Evolutionary conservation across 2,797 vertebrate species (phyloP).

Genomic region (Acridotheres tristis): DNA sequence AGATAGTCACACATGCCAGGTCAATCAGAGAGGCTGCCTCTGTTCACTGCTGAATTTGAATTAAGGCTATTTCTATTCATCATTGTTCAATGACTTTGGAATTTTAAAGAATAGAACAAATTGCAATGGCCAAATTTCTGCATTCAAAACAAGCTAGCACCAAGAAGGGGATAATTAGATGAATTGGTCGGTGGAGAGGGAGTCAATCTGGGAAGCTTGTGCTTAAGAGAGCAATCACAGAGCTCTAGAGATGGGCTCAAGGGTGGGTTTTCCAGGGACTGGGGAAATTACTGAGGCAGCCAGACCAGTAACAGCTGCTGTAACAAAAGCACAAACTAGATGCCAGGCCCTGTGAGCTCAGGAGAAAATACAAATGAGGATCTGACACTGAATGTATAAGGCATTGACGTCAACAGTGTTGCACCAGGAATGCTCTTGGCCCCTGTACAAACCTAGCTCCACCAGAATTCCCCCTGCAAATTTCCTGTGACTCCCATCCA

Average conservation of each 20-base stretch:
- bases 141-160: constrained; percentile 32
- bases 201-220: constrained; percentile 16
- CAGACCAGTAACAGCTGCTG: constrained; percentile 44
- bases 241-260: background rate
- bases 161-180: constrained; percentile 55
- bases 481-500: background rate
- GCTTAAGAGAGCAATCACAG: constrained; percentile 60
- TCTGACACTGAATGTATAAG: rapidly evolving
- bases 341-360: background rate
- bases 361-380: background rate
- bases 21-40: background rate
- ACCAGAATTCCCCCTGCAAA: background rate
- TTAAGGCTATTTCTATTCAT: background rate
- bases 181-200: constrained; percentile 29
- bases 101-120: constrained; percentile 46
- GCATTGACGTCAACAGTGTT: background rate
- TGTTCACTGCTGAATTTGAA: background rate
- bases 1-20: background rate
- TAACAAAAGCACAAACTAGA: constrained; percentile 18
- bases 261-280: background rate
- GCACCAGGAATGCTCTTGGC: background rate
- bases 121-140: background rate
- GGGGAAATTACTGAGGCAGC: background rate
- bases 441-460: background rate
- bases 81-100: background rate